phyloP scores from a whole-genome alignment of 2,888 invertebrate genomes.

The Vanessa cardui region DNA sequence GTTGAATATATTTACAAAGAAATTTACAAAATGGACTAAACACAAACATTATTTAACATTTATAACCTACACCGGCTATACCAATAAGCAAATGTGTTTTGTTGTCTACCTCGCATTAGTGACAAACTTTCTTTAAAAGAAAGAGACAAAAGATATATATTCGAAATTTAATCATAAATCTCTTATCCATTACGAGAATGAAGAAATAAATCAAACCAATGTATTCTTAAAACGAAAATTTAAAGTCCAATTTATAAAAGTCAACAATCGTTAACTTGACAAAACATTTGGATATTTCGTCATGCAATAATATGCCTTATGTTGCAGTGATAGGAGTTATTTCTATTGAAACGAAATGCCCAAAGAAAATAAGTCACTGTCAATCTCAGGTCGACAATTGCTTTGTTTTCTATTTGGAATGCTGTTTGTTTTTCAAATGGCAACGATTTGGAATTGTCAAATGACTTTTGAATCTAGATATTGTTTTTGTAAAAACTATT shows the following conservation, averaged over 20 bases:
- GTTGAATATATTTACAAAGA: no score
- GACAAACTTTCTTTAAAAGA: not conserved
- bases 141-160: not conserved
- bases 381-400: slow-evolving; percentile 28
- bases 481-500: not conserved
- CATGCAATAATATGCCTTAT: slow-evolving; percentile 18
- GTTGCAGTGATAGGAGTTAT: not conserved
- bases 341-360: slow-evolving; percentile 5
- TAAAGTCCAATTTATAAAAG: slow-evolving; percentile 30
- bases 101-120: no score
- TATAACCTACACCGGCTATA: no score
- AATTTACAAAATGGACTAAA: no score
- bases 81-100: no score
- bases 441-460: slow-evolving; percentile 12
- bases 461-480: slow-evolving; percentile 2
- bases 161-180: not conserved
- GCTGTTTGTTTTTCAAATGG: slow-evolving; percentile 26
- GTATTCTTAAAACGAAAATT: slow-evolving; percentile 16
- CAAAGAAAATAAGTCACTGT: slow-evolving; percentile 29
- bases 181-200: not conserved
- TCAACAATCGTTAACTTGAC: slow-evolving; percentile 32
- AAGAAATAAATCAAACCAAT: slow-evolving; percentile 12
- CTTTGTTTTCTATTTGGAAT: slow-evolving; percentile 25
- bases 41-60: no score
- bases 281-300: slow-evolving; percentile 17